A percentile compares a stretch with the other conserved stretches of the same genome.
Conservation (phyloP, 1,140 invertebrate species). For the Conopomorpha cramerella region DNA sequence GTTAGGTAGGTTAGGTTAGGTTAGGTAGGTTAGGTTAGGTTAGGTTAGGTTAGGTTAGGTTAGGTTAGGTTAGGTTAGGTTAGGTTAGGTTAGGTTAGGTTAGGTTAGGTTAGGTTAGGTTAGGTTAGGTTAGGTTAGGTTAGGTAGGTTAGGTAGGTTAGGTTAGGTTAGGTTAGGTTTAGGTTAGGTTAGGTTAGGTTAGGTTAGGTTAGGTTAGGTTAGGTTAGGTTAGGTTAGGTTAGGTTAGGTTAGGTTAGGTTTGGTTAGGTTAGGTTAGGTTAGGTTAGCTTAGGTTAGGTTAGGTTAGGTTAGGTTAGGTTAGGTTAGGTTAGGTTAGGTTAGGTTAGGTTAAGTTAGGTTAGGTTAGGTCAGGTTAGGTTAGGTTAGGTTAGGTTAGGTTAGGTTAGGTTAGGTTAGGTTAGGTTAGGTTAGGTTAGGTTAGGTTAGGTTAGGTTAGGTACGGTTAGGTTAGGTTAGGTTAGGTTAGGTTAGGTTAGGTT, state of each 20-base stretch:
- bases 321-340: constrained; percentile 5
- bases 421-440: no score
- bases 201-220: no score
- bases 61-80: no score
- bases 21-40: no score
- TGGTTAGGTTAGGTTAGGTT: constrained; percentile 4
- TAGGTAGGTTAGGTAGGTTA: no score
- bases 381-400: no score
- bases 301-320: background rate
- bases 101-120: constrained; percentile 5
- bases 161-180: no score
- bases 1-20: no score
- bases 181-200: background rate
- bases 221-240: constrained; percentile 1
- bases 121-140: constrained; percentile 2
- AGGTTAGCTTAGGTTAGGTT: constrained; percentile 4
- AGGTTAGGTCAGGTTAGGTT: no score
- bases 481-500: constrained; percentile 7
- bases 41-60: no score
- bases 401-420: no score
- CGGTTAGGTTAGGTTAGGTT: no score
- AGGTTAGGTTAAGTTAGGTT: constrained; percentile 5
- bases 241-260: constrained; percentile 2
- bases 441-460: constrained; percentile 5
- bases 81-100: constrained; percentile 4